These are phyloP conservation scores for Pterophyllum scalare DNA, from an alignment of 2,113 vertebrate species.

Conservation along the genomic window DNA sequence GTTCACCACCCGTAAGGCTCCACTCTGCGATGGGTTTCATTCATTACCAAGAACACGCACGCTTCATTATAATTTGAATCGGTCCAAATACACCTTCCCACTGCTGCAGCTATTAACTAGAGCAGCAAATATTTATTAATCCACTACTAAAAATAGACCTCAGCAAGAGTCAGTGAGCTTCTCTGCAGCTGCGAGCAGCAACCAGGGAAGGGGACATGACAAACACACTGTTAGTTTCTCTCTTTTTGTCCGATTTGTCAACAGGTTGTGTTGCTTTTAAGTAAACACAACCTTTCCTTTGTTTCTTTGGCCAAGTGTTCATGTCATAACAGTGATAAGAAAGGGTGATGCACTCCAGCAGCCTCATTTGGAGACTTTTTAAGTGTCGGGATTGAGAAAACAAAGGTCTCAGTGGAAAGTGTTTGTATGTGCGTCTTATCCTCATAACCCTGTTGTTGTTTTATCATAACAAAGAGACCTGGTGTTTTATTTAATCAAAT, in stretches of 20 bases:
- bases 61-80: neutral
- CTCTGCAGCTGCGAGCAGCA: neutral
- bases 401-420: slow-evolving; percentile 24
- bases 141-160: neutral
- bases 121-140: neutral
- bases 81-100: neutral
- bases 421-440: neutral
- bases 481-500: neutral
- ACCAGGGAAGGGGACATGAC: neutral
- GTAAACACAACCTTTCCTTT: slow-evolving; percentile 22
- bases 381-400: slow-evolving; percentile 36
- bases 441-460: neutral
- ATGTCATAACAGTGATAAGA: slow-evolving; percentile 34
- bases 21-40: neutral
- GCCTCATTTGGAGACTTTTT: slow-evolving; percentile 9
- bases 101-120: neutral
- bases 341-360: slow-evolving; percentile 11
- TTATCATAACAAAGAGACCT: neutral
- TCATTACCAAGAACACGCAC: neutral
- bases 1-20: neutral
- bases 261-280: neutral
- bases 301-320: slow-evolving; percentile 25
- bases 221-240: neutral
- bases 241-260: neutral
- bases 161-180: neutral